These are phyloP conservation scores for Oryzias woworae DNA, from an alignment of 2,113 vertebrate genomes.

Conservation along the genomic window DNA sequence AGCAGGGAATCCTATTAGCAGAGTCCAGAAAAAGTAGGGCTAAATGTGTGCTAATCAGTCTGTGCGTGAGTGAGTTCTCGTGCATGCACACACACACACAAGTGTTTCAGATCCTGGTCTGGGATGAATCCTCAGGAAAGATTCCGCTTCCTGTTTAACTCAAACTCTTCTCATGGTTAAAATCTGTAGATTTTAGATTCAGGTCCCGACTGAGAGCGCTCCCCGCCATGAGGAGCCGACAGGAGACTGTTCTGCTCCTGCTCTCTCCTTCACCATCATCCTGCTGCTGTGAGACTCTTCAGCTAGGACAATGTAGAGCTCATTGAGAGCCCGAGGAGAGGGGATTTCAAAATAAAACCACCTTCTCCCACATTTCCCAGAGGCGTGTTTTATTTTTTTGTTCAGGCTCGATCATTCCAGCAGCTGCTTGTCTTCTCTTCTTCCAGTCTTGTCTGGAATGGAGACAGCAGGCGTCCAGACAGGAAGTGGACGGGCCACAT, in stretches of 20 bases:
- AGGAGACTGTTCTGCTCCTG: no score
- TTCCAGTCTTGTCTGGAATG: background rate
- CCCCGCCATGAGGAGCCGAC: no score
- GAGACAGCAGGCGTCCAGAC: background rate
- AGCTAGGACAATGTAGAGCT: no score
- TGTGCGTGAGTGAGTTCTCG: background rate
- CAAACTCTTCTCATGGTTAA: no score
- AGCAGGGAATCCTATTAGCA: conserved; percentile 63
- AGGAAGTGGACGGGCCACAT: background rate
- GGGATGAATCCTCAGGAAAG: background rate
- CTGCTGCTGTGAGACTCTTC: no score
- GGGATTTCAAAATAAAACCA: no score
- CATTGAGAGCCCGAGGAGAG: no score
- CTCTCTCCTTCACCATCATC: no score
- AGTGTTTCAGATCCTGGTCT: background rate
- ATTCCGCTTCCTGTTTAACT: no score
- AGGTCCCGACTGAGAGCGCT: no score
- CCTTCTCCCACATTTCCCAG: background rate
- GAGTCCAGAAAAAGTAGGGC: conserved; percentile 61
- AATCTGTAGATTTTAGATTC: no score
- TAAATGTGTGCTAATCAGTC: conserved; percentile 42
- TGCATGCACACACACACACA: background rate
- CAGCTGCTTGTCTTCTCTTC: background rate
- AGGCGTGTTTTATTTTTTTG: background rate
- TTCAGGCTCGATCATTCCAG: background rate